A percentile compares a stretch with the other conserved stretches of the same genome.
These are phyloP conservation scores for Drosophila orena DNA, from an alignment of 1,140 invertebrate genomes.

Conservation along the genomic window DNA sequence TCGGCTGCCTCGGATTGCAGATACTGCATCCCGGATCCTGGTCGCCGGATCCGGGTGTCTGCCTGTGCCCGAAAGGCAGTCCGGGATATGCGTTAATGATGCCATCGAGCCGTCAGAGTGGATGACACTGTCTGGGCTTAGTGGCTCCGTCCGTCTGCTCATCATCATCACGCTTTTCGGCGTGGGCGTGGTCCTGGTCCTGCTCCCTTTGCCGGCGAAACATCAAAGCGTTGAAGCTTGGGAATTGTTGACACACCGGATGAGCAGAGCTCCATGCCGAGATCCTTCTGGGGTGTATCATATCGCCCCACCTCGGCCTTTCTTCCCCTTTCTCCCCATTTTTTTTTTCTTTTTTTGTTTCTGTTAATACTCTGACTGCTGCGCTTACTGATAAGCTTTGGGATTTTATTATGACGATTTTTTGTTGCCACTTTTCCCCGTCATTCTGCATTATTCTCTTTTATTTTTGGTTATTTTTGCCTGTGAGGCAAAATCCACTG, in stretches of 20 bases:
- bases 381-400: slow-evolving; percentile 74
- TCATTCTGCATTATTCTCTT: slow-evolving; percentile 26
- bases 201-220: slow-evolving; percentile 30
- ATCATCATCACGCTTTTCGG: neutral
- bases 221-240: slow-evolving; percentile 84
- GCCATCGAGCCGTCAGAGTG: slow-evolving; percentile 67
- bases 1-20: slow-evolving; percentile 2
- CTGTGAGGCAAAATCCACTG: slow-evolving; percentile 26
- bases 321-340: neutral
- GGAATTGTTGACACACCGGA: slow-evolving; percentile 84
- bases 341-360: slow-evolving; percentile 41
- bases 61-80: slow-evolving; percentile 61
- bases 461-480: slow-evolving; percentile 36
- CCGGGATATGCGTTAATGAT: slow-evolving; percentile 78
- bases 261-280: slow-evolving; percentile 59
- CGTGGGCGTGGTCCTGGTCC: neutral
- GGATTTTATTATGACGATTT: slow-evolving; percentile 74
- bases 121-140: slow-evolving; percentile 77
- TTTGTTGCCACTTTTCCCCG: slow-evolving; percentile 39
- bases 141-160: slow-evolving; percentile 50
- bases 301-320: slow-evolving; percentile 9
- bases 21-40: neutral
- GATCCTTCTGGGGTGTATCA: slow-evolving; percentile 39
- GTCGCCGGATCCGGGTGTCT: slow-evolving; percentile 8
- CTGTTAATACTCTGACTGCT: slow-evolving; percentile 62